Conservation (phyloP, 1,140 invertebrate genomes). For the Cyrtorhinus lividipennis region DNA sequence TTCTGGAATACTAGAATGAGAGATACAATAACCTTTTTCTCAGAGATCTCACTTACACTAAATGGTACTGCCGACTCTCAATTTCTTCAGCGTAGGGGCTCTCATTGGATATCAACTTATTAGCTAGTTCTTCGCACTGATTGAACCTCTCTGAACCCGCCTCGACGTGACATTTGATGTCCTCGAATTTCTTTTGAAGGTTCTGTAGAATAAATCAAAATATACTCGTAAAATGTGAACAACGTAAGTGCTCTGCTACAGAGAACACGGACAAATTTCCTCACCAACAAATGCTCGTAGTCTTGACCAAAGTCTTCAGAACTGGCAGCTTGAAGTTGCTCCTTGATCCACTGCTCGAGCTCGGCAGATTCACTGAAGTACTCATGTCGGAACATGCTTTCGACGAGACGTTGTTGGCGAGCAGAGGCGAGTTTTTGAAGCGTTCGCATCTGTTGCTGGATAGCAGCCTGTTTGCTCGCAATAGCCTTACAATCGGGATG, state of each 20-base stretch:
- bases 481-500: constrained; percentile 70
- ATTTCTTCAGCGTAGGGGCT: constrained; percentile 80
- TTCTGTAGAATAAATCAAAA: constrained; percentile 45
- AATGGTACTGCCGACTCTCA: constrained; percentile 68
- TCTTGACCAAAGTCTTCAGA: constrained; percentile 95
- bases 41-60: constrained; percentile 63
- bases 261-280: constrained; percentile 21
- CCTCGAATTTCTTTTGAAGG: constrained; percentile 85
- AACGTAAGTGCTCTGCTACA: no score
- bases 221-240: no score
- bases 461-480: constrained; percentile 55
- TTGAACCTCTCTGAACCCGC: constrained; percentile 83
- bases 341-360: constrained; percentile 86
- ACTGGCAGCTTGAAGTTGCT: constrained; percentile 76
- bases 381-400: constrained; percentile 78
- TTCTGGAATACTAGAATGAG: neutral
- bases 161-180: constrained; percentile 83
- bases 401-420: constrained; percentile 70
- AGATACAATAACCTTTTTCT: neutral
- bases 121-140: constrained; percentile 81
- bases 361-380: constrained; percentile 84
- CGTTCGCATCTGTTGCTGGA: constrained; percentile 62
- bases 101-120: constrained; percentile 74
- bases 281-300: constrained; percentile 83
- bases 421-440: constrained; percentile 65